Evolutionary conservation across 1,140 invertebrate genomes (phyloP), one percentile per base, ranked within the genome.

Genomic region (Drosophila sp.): DNA sequence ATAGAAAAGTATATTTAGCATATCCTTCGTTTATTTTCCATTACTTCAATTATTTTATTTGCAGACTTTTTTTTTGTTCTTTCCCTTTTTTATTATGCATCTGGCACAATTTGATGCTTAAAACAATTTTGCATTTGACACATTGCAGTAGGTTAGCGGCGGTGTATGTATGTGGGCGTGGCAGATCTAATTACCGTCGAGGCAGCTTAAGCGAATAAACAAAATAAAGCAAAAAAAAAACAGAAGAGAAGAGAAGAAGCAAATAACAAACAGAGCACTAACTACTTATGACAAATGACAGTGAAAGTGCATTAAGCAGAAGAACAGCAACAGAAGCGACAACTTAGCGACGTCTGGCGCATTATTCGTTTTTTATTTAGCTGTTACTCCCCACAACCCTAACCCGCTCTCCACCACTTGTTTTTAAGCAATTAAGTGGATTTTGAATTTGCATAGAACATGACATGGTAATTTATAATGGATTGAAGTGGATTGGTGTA

Each of bases 201-300:
- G 66, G 38, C 70, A 71, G 79, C 75, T 82, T 82, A 82, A 82
- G 72, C 67, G 75, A 67, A 82, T 70, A 78, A 74, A 82, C 74
- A 78, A 78, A 60, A 66, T 66, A 71, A 66, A 72, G 44, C 40
- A 68, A 55, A 76, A 62, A 60, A 41, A 56, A 50, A 71, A 40
- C 8, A 55, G 40, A 67, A 61, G 35, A 38, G 54, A 30, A 64
- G 32, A 54, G 17, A 38, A 64, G 23, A 60, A 60, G 62, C 23
- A 50, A 68, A 66, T 68, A 63, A 64, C 75, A 74, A 82, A 75
- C 67, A 70, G 61, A 82, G 75, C 79, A 60, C 79, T 82, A 76
- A 83, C 79, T 82, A 82, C 75, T 82, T 82, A 79, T 82, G 75
- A 82, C 75, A 82, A 82, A 79, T 75, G 80, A 82, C 80, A 83